Base-by-base conservation (phyloP, 2,113 vertebrate species). In the Passer montanus region DNA sequence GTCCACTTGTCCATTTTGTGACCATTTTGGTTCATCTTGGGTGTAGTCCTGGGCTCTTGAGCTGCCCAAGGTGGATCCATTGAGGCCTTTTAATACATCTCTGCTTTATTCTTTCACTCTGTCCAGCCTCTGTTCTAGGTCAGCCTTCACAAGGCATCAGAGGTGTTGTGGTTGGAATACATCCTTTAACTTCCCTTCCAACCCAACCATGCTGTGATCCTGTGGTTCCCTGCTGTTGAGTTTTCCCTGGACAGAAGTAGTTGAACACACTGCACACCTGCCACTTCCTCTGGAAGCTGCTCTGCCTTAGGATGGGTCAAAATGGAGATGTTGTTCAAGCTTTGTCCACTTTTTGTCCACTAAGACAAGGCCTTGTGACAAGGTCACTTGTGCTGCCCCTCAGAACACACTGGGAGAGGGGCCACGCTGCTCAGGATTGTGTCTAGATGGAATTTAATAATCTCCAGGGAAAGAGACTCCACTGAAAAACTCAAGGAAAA, bases 381-480 rank as follows among this genome's bases (percentile, higher is more conserved):
- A 58, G 9, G 30, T 6, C 82, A 77, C 14, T 10, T 5, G 28
- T 26, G 24, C 33, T 73, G 59, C 14, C 43, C 30, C 81, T 66
- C 31, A 59, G 64, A 30, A 13, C 13, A 30, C 0, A 0, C 18
- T 53, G 24, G 23, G 12, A 77, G 30, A 77, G 10, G 11, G 21
- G 4, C 15, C 15, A 33, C 9, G 0, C 60, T 43, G 4, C 30
- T 53, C 78, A 89, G 69, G 78, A 11, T 4, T 44, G 15, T 21
- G 5, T 46, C 39, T 5, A 4, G 13, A 7, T 10, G 41, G 24
- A 39, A 35, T 46, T 53, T 22, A 83, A 55, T 10, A 10, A 26
- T 5, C 30, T 69, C 12, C 35, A 49, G 47, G 35, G 26, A 33
- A 83, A 43, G 47, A 75, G 16, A n/a, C 5, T 73, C 28, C 52